phyloP scores from a whole-genome alignment of 2,888 invertebrate species.

The Philereme transversata region DNA sequence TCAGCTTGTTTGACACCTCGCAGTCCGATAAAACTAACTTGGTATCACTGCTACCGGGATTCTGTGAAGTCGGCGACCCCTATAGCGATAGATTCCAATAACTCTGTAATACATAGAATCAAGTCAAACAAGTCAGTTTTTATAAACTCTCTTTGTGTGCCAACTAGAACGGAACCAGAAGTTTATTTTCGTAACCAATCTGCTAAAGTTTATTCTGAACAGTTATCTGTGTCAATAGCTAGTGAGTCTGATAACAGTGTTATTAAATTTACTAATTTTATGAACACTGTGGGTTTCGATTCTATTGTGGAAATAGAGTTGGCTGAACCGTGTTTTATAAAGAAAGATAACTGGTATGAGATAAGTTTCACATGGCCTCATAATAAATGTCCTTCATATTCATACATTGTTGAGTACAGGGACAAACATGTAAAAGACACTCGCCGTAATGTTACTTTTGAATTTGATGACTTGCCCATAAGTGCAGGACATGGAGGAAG shows the following conservation, averaged over 20 bases:
- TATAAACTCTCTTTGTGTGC: conserved; percentile 71
- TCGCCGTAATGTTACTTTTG: conserved; percentile 65
- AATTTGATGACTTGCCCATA: conserved; percentile 70
- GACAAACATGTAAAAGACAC: conserved; percentile 52
- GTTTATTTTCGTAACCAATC: conserved; percentile 63
- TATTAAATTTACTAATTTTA: conserved; percentile 64
- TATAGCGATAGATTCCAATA: conserved; percentile 64
- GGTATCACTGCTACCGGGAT: conserved; percentile 71
- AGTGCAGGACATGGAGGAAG: conserved; percentile 62
- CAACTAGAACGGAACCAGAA: conserved; percentile 72
- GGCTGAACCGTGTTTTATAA: conserved; percentile 68
- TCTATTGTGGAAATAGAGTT: conserved; percentile 70
- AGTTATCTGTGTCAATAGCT: conserved; percentile 64
- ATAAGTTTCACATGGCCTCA: conserved; percentile 72
- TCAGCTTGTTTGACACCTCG: conserved; percentile 51
- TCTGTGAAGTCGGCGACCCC: conserved; percentile 70
- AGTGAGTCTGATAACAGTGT: conserved; percentile 66
- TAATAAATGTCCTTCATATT: conserved; percentile 57
- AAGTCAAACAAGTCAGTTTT: conserved; percentile 75
- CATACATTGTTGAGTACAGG: conserved; percentile 72
- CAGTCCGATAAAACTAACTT: conserved; percentile 61
- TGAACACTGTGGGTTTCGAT: conserved; percentile 71
- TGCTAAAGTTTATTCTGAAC: conserved; percentile 67
- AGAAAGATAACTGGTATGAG: conserved; percentile 74
- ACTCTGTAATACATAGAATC: conserved; percentile 61